phyloP scores from a whole-genome alignment of 2,113 vertebrate species.

The Tenrec ecaudatus region DNA sequence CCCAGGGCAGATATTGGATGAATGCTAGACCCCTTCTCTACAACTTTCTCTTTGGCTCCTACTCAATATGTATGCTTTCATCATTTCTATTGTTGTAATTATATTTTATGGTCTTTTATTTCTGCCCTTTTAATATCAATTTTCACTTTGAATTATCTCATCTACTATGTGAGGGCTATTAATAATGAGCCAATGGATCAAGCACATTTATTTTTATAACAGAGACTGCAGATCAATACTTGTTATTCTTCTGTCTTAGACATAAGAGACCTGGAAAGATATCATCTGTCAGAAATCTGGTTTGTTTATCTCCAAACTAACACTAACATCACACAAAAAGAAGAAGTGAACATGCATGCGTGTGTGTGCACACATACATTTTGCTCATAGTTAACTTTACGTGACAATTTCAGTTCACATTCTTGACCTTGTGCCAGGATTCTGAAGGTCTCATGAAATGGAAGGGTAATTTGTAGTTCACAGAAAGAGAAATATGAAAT shows the following conservation, averaged over 20 bases:
- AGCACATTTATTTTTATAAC: slow-evolving; percentile 31
- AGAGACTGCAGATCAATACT: slow-evolving; percentile 15
- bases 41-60: background rate
- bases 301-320: background rate
- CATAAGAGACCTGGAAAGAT: slow-evolving; percentile 5
- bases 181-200: slow-evolving; percentile 41
- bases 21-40: background rate
- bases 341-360: background rate
- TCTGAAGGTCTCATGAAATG: slow-evolving; percentile 39
- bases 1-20: background rate
- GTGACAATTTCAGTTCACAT: background rate
- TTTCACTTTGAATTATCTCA: slow-evolving; percentile 31
- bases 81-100: slow-evolving; percentile 52
- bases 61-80: background rate
- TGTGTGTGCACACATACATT: background rate
- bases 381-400: background rate
- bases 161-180: slow-evolving; percentile 41
- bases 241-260: slow-evolving; percentile 33
- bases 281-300: slow-evolving; percentile 39
- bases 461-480: slow-evolving; percentile 30
- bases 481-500: slow-evolving; percentile 27
- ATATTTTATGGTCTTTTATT: slow-evolving; percentile 45
- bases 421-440: slow-evolving; percentile 14
- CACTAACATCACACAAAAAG: background rate
- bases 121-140: slow-evolving; percentile 58